Percentiles rank a stretch among this genome's conserved stretches.
These are phyloP conservation scores for Lomographa bimaculata DNA, from an alignment of 2,888 invertebrate genomes.

Conservation along the genomic window DNA sequence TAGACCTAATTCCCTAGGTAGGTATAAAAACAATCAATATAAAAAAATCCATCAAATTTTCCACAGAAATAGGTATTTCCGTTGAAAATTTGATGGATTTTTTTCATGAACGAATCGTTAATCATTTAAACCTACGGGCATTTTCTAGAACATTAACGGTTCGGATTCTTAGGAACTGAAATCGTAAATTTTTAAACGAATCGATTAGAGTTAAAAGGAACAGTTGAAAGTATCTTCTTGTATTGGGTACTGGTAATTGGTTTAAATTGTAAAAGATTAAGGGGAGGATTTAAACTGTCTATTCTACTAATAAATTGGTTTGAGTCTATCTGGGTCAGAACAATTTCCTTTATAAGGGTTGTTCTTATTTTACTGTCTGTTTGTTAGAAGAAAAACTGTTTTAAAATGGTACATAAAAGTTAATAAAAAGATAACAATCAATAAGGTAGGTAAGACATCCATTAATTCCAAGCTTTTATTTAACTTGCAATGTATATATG, in stretches of 20 bases:
- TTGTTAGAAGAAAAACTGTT: no score
- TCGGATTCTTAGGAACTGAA: constrained; percentile 11
- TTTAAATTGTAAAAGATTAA: constrained; percentile 1
- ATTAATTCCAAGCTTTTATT: no score
- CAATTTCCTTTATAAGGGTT: no score
- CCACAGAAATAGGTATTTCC: no score
- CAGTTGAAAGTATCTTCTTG: constrained; percentile 3
- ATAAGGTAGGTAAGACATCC: no score
- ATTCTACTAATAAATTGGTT: neutral
- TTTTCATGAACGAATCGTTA: constrained; percentile 7
- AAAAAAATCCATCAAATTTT: no score
- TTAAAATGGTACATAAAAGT: no score
- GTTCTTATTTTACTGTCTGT: no score
- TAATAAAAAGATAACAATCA: no score
- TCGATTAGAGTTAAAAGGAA: constrained; percentile 6
- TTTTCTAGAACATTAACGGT: constrained; percentile 7
- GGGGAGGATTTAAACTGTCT: neutral
- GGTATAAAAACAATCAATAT: no score
- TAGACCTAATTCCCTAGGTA: constrained; percentile 9
- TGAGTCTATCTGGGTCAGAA: no score
- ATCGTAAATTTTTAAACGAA: constrained; percentile 14
- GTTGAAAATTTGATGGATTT: constrained; percentile 16
- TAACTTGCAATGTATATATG: no score
- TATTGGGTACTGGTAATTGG: constrained; percentile 3
- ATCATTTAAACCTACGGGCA: neutral